phyloP scores from a whole-genome alignment of 2,113 vertebrate species.

The Colossoma macropomum region DNA sequence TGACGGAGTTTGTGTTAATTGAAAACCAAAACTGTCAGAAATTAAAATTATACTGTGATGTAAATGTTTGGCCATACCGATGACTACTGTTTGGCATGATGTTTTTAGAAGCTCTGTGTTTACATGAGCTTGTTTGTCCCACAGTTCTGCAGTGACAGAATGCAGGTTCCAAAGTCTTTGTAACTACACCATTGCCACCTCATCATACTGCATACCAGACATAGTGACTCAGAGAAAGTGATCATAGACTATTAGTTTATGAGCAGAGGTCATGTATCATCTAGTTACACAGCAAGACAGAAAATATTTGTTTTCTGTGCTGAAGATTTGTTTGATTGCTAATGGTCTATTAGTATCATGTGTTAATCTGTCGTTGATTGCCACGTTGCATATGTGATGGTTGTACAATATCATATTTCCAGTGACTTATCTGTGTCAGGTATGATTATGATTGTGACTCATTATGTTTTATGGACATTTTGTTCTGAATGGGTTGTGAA shows the following conservation, averaged over 20 bases:
- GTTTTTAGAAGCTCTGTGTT: too few species aligned
- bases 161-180: constrained; percentile 9
- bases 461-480: not conserved
- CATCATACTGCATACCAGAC: not conserved
- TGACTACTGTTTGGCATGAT: too few species aligned
- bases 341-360: not conserved
- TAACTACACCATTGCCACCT: not conserved
- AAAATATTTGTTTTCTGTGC: not conserved
- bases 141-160: not conserved
- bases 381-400: not conserved
- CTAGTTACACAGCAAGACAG: not conserved
- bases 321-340: not conserved
- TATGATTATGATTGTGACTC: not conserved
- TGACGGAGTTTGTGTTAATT: too few species aligned
- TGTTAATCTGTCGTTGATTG: not conserved
- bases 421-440: not conserved
- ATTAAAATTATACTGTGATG: too few species aligned
- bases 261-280: not conserved
- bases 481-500: not conserved
- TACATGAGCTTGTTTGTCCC: not conserved
- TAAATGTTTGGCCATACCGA: too few species aligned
- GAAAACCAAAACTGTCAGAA: too few species aligned
- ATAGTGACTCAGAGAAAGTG: not conserved
- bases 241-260: not conserved
- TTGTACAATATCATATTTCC: not conserved